Percentiles rank a stretch among this genome's conserved stretches.
Evolutionary conservation across 2,113 vertebrate species (phyloP).

Genomic region (Pleuronectes platessa): DNA sequence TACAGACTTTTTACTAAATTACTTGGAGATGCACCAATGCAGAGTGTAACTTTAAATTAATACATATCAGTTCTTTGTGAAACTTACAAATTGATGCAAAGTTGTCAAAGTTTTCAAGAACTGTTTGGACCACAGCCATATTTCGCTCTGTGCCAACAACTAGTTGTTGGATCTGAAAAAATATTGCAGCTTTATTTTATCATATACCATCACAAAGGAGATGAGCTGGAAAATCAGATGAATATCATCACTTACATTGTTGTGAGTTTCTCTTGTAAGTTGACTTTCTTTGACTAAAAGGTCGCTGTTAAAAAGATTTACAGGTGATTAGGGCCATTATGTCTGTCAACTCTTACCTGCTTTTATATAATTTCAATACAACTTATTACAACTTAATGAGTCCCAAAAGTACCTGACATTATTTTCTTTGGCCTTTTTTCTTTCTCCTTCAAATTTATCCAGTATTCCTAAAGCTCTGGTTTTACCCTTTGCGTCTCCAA

Average conservation of each 20-base stretch:
- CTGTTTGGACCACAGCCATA: constrained; percentile 78
- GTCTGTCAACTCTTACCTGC: neutral
- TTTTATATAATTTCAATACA: neutral
- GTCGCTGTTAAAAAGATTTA: constrained; percentile 82
- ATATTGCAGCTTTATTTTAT: constrained; percentile 1
- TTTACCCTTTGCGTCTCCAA: constrained; percentile 86
- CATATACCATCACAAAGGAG: constrained; percentile 3
- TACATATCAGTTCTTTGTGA: neutral
- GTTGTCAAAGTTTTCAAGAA: constrained; percentile 81
- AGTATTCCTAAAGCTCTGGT: constrained; percentile 79
- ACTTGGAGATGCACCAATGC: neutral
- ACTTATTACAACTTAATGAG: neutral
- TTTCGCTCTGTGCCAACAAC: constrained; percentile 84
- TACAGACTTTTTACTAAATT: neutral
- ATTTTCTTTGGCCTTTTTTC: constrained; percentile 89
- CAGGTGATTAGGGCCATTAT: neutral
- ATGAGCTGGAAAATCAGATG: neutral
- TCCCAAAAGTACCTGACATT: constrained; percentile 79
- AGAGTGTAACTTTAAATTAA: neutral
- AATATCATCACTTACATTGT: constrained; percentile 83
- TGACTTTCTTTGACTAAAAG: constrained; percentile 82
- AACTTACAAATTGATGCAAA: constrained; percentile 87
- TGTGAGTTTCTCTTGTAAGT: constrained; percentile 82
- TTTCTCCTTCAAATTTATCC: constrained; percentile 90
- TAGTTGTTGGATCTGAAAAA: constrained; percentile 86